Conservation (phyloP, 1,140 invertebrate species). For the Temnothorax longispinosus region DNA sequence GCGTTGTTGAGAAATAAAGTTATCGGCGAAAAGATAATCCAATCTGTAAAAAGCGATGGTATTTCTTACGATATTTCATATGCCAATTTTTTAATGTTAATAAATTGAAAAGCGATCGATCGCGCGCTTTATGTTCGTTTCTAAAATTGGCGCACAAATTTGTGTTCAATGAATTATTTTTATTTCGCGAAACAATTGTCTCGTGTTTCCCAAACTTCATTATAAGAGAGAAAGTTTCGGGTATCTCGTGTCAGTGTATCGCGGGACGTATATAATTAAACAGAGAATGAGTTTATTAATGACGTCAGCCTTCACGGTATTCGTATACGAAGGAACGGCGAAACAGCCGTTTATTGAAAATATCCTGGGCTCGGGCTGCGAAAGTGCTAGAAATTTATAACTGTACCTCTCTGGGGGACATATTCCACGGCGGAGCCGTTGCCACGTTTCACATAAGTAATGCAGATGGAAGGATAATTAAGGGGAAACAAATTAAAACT, state of each 20-base stretch:
- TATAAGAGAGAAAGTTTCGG: constrained; percentile 22
- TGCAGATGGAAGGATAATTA: constrained; percentile 56
- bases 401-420: constrained; percentile 29
- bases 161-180: not conserved
- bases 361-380: constrained; percentile 14
- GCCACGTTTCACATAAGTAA: constrained; percentile 48
- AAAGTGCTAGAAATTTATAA: constrained; percentile 53
- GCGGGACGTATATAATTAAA: constrained; percentile 46
- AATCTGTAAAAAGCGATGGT: not conserved
- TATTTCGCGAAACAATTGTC: not conserved
- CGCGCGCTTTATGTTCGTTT: too few relatives aligned
- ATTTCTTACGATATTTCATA: not conserved
- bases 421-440: constrained; percentile 10
- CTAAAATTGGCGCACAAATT: not conserved
- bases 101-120: not conserved
- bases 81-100: not conserved
- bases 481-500: constrained; percentile 59
- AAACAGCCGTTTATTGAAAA: constrained; percentile 51
- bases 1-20: constrained; percentile 5
- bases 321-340: not conserved
- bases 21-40: not conserved
- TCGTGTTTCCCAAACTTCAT: constrained; percentile 6
- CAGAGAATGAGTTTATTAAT: constrained; percentile 56
- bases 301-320: not conserved
- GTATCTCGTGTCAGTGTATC: not conserved